A percentile compares a stretch with the other conserved stretches of the same genome.
phyloP scores from a whole-genome alignment of 2,888 invertebrate species.

The Chesias legatella region DNA sequence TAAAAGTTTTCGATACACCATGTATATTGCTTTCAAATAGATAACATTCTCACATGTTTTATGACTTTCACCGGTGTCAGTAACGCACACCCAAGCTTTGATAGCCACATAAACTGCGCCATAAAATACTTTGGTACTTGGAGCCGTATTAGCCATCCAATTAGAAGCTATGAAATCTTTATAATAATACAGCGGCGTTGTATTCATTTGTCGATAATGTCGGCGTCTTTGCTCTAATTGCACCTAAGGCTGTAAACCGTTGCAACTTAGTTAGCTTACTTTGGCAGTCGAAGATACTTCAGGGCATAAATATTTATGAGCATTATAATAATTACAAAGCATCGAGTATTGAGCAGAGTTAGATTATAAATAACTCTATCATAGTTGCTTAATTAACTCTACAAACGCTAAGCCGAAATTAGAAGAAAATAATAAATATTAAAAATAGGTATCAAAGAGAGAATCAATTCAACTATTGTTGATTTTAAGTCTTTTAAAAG shows the following conservation, averaged over 20 bases:
- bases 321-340: constrained; percentile 24
- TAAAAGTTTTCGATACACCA: no score
- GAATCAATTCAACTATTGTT: no score
- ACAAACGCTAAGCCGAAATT: neutral
- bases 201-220: constrained; percentile 50
- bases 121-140: constrained; percentile 21
- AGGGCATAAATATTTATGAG: constrained; percentile 28
- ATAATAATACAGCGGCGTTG: constrained; percentile 36
- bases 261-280: constrained; percentile 57
- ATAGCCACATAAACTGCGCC: constrained; percentile 21
- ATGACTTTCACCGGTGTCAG: constrained; percentile 4
- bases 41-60: neutral
- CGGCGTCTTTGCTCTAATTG: constrained; percentile 63
- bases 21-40: no score
- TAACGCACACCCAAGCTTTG: constrained; percentile 11
- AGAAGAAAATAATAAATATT: neutral
- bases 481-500: no score
- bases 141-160: constrained; percentile 50
- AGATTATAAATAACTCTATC: constrained; percentile 7
- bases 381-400: neutral
- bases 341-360: constrained; percentile 15
- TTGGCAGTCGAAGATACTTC: constrained; percentile 37
- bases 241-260: constrained; percentile 47
- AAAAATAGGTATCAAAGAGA: no score
- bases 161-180: constrained; percentile 58